A percentile compares a stretch with the other conserved stretches of the same genome.
These are phyloP conservation scores for Sepioteuthis lessoniana DNA, from an alignment of 2,888 invertebrate species.

Conservation along the genomic window DNA sequence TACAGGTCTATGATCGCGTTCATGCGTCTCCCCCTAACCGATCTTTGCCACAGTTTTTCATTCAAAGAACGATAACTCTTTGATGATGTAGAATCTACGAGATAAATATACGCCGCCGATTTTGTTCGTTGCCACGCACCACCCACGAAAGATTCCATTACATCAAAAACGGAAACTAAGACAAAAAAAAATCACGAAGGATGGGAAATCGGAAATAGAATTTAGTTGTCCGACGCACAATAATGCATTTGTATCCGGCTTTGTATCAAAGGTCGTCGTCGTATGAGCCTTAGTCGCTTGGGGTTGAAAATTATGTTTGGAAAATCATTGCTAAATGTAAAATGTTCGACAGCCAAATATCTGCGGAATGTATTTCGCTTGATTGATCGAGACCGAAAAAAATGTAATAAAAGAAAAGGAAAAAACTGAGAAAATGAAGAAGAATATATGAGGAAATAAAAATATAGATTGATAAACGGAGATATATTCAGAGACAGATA, in stretches of 20 bases:
- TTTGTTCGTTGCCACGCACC: not conserved
- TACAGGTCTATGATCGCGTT: not conserved
- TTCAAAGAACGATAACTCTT: not conserved
- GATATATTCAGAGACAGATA: no score
- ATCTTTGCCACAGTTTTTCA: constrained; percentile 4
- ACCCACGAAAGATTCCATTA: constrained; percentile 8
- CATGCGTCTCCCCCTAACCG: not conserved
- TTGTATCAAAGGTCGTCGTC: constrained; percentile 3
- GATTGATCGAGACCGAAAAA: not conserved
- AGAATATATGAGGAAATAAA: no score
- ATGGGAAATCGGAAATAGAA: not conserved
- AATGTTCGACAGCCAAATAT: constrained; percentile 13
- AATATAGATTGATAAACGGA: no score
- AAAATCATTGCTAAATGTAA: constrained; percentile 33
- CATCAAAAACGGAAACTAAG: constrained; percentile 33
- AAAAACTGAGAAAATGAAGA: no score
- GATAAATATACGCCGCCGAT: constrained; percentile 1
- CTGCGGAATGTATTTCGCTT: not conserved
- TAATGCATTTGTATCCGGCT: not conserved
- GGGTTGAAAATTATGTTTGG: not conserved
- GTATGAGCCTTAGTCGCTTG: not conserved
- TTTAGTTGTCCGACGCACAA: not conserved
- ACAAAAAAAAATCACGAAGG: not conserved
- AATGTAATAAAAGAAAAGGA: no score
- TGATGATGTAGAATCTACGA: not conserved